Percentiles rank a stretch among this genome's conserved stretches.
phyloP scores from a whole-genome alignment of 2,797 vertebrate genomes.

The Hydrophis major region DNA sequence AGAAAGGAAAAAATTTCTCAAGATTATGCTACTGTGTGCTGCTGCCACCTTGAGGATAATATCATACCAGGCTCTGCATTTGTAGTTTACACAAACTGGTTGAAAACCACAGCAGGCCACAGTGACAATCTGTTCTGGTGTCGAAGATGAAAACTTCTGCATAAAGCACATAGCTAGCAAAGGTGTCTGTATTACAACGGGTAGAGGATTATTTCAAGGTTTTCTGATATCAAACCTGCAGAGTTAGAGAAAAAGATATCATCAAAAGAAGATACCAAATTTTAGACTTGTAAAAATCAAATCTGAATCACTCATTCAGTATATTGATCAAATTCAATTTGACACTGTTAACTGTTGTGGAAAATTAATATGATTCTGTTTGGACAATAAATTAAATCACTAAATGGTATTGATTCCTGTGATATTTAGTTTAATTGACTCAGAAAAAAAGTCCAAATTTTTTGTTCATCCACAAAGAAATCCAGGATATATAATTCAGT shows the following conservation, averaged over 20 bases:
- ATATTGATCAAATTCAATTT: not conserved
- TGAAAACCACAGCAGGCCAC: not conserved
- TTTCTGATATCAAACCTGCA: not conserved
- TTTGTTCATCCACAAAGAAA: not conserved
- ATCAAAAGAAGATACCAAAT: not conserved
- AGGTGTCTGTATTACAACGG: not conserved
- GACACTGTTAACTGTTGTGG: not conserved
- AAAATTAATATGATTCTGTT: not conserved
- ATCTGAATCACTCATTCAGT: not conserved
- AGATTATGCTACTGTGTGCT: conserved; percentile 8
- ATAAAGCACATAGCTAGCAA: not conserved
- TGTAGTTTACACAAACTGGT: not conserved
- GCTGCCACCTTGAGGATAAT: conserved; percentile 29
- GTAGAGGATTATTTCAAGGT: not conserved
- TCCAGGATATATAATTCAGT: not conserved
- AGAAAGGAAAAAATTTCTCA: not conserved
- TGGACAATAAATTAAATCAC: not conserved
- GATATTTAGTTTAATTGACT: not conserved
- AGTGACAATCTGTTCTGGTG: not conserved
- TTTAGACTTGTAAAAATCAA: not conserved
- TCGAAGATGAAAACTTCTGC: not conserved
- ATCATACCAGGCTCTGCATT: not conserved
- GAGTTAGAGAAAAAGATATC: not conserved
- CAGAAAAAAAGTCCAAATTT: not conserved
- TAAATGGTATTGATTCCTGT: not conserved